phyloP scores from a whole-genome alignment of 2,113 vertebrate genomes.

The Clupea harengus region DNA sequence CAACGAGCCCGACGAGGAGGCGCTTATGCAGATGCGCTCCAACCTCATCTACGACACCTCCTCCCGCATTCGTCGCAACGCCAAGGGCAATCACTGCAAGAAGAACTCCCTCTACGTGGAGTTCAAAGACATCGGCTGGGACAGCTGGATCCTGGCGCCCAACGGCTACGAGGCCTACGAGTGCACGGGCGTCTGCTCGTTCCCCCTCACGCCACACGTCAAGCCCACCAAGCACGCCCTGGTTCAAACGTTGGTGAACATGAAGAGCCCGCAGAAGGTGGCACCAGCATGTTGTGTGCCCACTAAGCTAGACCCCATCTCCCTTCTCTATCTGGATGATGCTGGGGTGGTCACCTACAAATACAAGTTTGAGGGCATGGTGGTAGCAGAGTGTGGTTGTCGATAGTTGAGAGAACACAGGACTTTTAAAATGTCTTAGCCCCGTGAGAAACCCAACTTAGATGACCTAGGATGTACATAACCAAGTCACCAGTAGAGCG shows the following conservation, averaged over 20 bases:
- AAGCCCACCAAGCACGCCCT: constrained; percentile 96
- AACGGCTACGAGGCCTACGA: constrained; percentile 90
- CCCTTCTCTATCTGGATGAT: constrained; percentile 90
- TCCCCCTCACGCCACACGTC: constrained; percentile 89
- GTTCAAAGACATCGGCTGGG: constrained; percentile 98
- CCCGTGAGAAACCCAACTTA: background rate
- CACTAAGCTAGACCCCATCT: constrained; percentile 94
- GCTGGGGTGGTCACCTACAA: constrained; percentile 97
- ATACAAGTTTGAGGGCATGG: constrained; percentile 97
- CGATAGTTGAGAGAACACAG: constrained; percentile 77
- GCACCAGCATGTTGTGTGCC: constrained; percentile 92
- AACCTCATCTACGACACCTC: constrained; percentile 94
- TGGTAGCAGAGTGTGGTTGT: constrained; percentile 94
- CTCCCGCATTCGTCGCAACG: constrained; percentile 88
- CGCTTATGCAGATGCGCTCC: constrained; percentile 90
- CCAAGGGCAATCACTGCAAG: constrained; percentile 94
- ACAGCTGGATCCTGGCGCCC: constrained; percentile 95
- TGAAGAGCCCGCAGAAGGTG: constrained; percentile 89
- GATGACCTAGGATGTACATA: constrained; percentile 14
- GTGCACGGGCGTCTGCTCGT: constrained; percentile 85
- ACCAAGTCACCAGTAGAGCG: background rate
- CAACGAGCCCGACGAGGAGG: constrained; percentile 79
- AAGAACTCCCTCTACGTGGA: constrained; percentile 89
- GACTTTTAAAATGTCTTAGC: constrained; percentile 17
- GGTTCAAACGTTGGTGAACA: constrained; percentile 87